Conservation (phyloP, 2,113 vertebrate species). For the Xenopus borealis region DNA sequence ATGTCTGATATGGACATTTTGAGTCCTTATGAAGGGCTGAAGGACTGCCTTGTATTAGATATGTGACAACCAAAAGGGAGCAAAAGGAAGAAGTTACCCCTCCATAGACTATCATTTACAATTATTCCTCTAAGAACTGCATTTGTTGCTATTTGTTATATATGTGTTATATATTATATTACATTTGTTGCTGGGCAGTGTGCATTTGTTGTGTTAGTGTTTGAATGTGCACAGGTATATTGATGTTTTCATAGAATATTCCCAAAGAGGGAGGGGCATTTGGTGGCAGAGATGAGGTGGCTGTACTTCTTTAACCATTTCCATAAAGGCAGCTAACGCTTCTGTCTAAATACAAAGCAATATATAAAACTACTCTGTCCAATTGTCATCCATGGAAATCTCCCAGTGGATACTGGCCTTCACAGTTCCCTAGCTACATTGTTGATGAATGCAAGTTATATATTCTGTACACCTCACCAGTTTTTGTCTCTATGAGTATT, state of each 20-base stretch:
- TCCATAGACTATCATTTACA: conserved; percentile 2
- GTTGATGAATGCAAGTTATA: no score
- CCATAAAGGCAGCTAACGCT: no score
- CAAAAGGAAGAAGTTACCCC: not conserved
- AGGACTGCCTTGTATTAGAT: not conserved
- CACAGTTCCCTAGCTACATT: no score
- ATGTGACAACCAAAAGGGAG: not conserved
- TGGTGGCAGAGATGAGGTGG: conserved; percentile 35
- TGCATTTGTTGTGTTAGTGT: not conserved
- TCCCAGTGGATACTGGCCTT: no score
- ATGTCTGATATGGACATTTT: conserved; percentile 69
- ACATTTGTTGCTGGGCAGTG: conserved; percentile 5
- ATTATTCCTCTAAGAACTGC: conserved; percentile 20
- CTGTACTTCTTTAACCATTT: conserved; percentile 29
- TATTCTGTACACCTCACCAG: no score
- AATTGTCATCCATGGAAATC: no score
- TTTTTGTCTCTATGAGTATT: no score
- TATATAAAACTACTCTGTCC: no score
- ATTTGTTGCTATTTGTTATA: conserved; percentile 15
- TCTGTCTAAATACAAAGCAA: no score
- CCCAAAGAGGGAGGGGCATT: conserved; percentile 31
- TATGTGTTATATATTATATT: conserved; percentile 26
- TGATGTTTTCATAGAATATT: conserved; percentile 22
- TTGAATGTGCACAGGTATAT: conserved; percentile 9
- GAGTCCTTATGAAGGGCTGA: not conserved